A percentile compares a stretch with the other conserved stretches of the same genome.
Evolutionary conservation across 2,113 vertebrate genomes (phyloP).

Genomic region (Callocephalon fimbriatum): DNA sequence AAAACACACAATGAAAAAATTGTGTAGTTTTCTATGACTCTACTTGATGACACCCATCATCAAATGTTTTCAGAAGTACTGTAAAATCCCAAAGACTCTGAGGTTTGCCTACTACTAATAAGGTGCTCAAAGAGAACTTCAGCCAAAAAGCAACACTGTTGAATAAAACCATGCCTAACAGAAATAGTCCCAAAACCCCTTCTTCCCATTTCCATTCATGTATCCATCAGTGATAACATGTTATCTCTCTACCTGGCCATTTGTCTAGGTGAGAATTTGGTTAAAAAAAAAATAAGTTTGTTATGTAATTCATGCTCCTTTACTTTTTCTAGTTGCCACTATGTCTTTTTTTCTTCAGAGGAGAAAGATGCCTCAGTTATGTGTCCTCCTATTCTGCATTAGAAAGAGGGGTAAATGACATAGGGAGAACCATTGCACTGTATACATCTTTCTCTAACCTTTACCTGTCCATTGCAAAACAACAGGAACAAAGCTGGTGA

Average conservation of each 20-base stretch:
- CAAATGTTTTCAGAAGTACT: not conserved
- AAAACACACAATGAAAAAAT: not conserved
- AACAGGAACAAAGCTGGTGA: not conserved
- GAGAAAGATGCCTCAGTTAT: not conserved
- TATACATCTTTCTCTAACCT: not conserved
- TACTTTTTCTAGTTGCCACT: not conserved
- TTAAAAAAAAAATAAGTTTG: not conserved
- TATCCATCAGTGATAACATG: not conserved
- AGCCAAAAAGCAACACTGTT: not conserved
- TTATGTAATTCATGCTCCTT: not conserved
- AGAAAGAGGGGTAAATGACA: not conserved
- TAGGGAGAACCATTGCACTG: not conserved
- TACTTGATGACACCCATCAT: not conserved
- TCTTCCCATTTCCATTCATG: not conserved
- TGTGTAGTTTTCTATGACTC: not conserved
- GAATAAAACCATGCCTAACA: not conserved
- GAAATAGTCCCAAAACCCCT: fast-evolving
- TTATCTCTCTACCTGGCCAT: not conserved
- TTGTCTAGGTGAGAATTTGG: not conserved
- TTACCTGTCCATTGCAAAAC: not conserved
- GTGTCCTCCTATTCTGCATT: not conserved
- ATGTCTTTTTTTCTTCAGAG: fast-evolving
- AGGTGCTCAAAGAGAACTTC: not conserved
- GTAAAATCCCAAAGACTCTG: not conserved
- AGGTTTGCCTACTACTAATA: not conserved